phyloP scores from a whole-genome alignment of 2,888 invertebrate species.

The Amitus sp. region DNA sequence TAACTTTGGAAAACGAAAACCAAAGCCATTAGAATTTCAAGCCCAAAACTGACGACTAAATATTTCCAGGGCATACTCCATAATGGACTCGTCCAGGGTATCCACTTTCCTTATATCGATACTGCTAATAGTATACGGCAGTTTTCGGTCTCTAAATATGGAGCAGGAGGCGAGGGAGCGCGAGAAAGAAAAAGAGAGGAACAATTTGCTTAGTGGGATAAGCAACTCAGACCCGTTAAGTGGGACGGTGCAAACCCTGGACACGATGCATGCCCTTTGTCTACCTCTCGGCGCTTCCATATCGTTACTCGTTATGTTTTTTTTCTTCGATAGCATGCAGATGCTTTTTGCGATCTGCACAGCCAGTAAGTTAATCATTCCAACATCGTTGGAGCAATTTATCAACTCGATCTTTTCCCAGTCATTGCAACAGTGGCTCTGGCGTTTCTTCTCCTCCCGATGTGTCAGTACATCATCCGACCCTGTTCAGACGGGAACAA shows the following conservation, averaged over 20 bases:
- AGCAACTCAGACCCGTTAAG: constrained; percentile 59
- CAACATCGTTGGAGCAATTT: too few relatives aligned
- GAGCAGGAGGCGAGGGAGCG: constrained; percentile 92
- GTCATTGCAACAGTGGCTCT: constrained; percentile 97
- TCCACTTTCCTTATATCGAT: constrained; percentile 98
- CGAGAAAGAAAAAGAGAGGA: constrained; percentile 79
- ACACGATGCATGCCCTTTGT: constrained; percentile 97
- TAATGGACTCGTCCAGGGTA: constrained; percentile 97
- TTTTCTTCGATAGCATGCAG: constrained; percentile 99
- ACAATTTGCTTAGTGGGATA: constrained; percentile 72
- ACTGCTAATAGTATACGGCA: constrained; percentile 96
- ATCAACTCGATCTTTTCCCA: constrained; percentile 65
- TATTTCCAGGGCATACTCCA: constrained; percentile 92
- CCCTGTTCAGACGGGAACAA: constrained; percentile 86
- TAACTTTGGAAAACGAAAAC: too few relatives aligned
- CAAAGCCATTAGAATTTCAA: too few relatives aligned
- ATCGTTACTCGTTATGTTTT: constrained; percentile 96
- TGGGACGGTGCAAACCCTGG: constrained; percentile 84
- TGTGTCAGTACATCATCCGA: constrained; percentile 95
- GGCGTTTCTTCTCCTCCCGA: constrained; percentile 94
- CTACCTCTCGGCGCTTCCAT: constrained; percentile 95
- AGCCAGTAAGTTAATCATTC: constrained; percentile 88
- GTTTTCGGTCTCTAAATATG: constrained; percentile 96
- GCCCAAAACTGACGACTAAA: too few relatives aligned
- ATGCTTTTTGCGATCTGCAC: constrained; percentile 96